Conservation (phyloP, 2,113 vertebrate genomes). For the Cacatua alba region DNA sequence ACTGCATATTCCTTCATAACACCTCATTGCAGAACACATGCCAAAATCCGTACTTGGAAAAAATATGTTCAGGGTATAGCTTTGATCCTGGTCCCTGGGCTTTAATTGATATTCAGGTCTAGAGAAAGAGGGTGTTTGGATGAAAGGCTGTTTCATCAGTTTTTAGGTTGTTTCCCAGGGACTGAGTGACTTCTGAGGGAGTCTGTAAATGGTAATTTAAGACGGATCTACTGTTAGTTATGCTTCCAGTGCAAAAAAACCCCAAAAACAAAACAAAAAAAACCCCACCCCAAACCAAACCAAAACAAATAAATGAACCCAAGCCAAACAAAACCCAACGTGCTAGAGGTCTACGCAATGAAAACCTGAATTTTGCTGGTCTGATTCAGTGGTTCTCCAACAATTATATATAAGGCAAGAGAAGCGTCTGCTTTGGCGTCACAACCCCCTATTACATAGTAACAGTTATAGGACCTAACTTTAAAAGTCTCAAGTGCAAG, state of each 20-base stretch:
- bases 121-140: neutral
- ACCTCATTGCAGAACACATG: rapidly evolving
- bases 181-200: neutral
- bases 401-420: neutral
- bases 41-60: rapidly evolving
- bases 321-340: neutral
- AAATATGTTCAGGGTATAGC: neutral
- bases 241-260: neutral
- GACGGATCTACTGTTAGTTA: rapidly evolving
- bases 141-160: neutral
- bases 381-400: neutral
- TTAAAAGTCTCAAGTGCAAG: neutral
- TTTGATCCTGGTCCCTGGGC: neutral
- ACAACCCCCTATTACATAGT: neutral
- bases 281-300: neutral
- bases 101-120: neutral
- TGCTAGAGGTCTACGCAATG: neutral
- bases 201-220: too few relatives aligned
- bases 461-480: neutral
- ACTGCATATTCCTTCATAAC: rapidly evolving
- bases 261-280: neutral
- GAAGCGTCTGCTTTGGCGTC: neutral
- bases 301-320: neutral
- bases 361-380: neutral
- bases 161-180: neutral